A percentile compares a stretch with the other conserved stretches of the same genome.
Evolutionary conservation across 2,888 invertebrate genomes (phyloP).

Genomic region (Eulithis prunata): DNA sequence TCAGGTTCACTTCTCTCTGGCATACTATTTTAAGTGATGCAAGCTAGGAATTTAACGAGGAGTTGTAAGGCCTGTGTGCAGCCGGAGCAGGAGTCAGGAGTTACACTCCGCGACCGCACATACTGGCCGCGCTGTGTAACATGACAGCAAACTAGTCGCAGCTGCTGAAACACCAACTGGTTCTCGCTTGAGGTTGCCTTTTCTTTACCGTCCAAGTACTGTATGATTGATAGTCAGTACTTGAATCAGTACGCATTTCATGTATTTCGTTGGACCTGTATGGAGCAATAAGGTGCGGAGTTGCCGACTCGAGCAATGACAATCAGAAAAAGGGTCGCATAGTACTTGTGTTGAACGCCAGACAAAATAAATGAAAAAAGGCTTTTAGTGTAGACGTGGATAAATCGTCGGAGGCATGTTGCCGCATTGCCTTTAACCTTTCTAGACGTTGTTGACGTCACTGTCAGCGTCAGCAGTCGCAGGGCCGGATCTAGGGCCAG

Average conservation of each 20-base stretch:
- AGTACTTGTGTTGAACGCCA: constrained; percentile 9
- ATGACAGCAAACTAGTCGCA: too few relatives aligned
- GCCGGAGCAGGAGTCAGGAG: too few relatives aligned
- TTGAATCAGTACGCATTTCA: neutral
- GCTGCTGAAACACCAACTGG: too few relatives aligned
- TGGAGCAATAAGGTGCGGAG: neutral
- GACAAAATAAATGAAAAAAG: constrained; percentile 27
- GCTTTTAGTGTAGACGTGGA: constrained; percentile 28
- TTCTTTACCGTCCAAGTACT: too few relatives aligned
- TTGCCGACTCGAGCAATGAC: constrained; percentile 2
- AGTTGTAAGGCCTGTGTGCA: neutral
- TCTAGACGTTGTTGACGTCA: constrained; percentile 27
- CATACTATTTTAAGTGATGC: constrained; percentile 22
- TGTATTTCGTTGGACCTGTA: neutral
- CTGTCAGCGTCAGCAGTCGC: constrained; percentile 10
- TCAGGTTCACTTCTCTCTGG: constrained; percentile 14
- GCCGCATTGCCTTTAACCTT: constrained; percentile 26
- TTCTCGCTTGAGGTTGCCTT: neutral
- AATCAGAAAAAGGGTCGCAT: constrained; percentile 4
- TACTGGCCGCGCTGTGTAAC: too few relatives aligned
- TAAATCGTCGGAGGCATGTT: constrained; percentile 23
- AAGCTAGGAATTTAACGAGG: constrained; percentile 15
- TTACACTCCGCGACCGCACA: too few relatives aligned
- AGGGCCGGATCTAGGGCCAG: constrained; percentile 3
- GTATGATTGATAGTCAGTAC: too few relatives aligned